Conservation (phyloP, 2,797 vertebrate species). For the Apodemus agrarius region DNA sequence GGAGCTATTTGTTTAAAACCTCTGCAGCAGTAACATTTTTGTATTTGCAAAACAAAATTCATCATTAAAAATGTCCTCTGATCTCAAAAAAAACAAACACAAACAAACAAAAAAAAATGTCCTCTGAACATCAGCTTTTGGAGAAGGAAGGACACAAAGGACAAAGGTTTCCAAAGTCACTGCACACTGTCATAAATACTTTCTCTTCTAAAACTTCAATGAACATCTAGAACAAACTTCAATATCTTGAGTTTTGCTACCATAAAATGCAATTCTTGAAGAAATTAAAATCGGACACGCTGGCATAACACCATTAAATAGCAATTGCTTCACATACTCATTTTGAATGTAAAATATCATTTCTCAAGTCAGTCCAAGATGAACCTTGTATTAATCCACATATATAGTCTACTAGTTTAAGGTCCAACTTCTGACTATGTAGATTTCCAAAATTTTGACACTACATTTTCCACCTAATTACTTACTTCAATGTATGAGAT, state of each 20-base stretch:
- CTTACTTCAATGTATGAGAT: neutral
- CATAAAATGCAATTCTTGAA: constrained; percentile 7
- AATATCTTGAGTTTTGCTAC: neutral
- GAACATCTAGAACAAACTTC: neutral
- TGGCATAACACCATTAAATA: neutral
- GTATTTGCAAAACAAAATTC: neutral
- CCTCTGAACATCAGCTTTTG: neutral
- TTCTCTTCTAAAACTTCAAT: neutral
- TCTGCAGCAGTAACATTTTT: neutral
- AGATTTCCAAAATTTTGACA: constrained; percentile 19
- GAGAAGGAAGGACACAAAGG: neutral
- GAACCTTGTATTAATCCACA: neutral
- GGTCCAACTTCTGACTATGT: neutral
- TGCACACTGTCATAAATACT: neutral
- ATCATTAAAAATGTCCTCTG: neutral
- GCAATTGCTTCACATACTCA: neutral
- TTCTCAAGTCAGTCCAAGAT: neutral
- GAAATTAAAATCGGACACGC: constrained; percentile 4
- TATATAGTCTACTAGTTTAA: neutral
- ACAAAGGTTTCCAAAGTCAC: neutral
- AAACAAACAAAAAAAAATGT: too few species aligned
- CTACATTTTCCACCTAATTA: neutral
- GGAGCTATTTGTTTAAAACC: neutral
- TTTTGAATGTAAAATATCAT: neutral
- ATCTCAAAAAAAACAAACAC: too few species aligned